Percentiles rank a stretch among this genome's conserved stretches.
Conservation (phyloP, 2,113 vertebrate genomes). For the Dolichallabes microphthalmus region DNA sequence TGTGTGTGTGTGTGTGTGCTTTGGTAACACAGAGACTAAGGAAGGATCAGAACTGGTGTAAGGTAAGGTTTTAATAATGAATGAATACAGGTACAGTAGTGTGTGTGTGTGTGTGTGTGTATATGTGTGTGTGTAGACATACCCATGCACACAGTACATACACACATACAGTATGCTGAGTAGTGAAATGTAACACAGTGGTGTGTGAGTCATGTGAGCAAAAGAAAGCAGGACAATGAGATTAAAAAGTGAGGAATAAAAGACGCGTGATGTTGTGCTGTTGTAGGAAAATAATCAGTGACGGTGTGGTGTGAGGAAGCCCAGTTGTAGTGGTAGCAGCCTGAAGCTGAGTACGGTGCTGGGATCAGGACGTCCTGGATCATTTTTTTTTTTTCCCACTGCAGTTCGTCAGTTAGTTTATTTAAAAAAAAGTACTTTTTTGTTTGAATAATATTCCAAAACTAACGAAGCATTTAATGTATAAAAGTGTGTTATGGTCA, state of each 20-base stretch:
- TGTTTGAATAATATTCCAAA: background rate
- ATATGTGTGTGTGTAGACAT: background rate
- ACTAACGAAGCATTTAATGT: background rate
- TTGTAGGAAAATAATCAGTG: background rate
- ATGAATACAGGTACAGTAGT: background rate
- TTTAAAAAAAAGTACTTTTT: background rate
- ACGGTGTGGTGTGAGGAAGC: background rate
- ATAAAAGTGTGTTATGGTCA: background rate
- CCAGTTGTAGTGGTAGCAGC: background rate
- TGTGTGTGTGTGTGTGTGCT: constrained; percentile 6
- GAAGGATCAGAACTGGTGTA: background rate
- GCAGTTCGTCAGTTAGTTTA: background rate
- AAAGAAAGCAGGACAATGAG: background rate
- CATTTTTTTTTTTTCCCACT: background rate
- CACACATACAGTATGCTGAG: background rate
- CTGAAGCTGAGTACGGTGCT: background rate
- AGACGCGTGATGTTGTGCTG: background rate
- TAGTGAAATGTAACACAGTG: background rate
- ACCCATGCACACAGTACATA: background rate
- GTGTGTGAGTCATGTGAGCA: background rate
- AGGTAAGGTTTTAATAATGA: constrained; percentile 44
- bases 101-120: background rate
- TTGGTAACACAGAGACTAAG: constrained; percentile 21
- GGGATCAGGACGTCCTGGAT: background rate
- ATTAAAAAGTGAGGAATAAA: background rate